Evolutionary conservation across 2,797 vertebrate genomes (phyloP).

Genomic region (Sebastes aleutianus): DNA sequence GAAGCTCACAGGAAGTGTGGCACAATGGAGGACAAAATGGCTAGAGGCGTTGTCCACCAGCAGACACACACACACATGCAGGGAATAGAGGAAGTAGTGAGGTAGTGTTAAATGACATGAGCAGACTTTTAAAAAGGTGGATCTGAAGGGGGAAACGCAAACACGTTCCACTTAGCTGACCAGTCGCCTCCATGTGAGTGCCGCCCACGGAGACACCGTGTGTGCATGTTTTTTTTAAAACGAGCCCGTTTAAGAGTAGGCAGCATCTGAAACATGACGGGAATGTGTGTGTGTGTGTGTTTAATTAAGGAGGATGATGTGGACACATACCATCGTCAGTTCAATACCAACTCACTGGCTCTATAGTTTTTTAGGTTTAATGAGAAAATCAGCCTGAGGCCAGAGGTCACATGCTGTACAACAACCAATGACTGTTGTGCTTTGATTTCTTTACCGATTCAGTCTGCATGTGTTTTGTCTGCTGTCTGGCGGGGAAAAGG

Average conservation of each 20-base stretch:
- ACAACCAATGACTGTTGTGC: slow-evolving; percentile 37
- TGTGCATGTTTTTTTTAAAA: slow-evolving; percentile 49
- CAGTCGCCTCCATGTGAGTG: slow-evolving; percentile 44
- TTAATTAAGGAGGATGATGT: slow-evolving; percentile 42
- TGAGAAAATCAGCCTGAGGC: slow-evolving; percentile 59
- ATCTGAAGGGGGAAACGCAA: slow-evolving; percentile 57
- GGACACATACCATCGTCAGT: slow-evolving; percentile 32
- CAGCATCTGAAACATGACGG: slow-evolving; percentile 57
- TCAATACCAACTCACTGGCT: slow-evolving; percentile 50
- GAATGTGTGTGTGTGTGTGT: slow-evolving; percentile 52
- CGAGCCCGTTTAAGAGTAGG: slow-evolving; percentile 37
- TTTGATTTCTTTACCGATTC: slow-evolving; percentile 26
- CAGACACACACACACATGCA: slow-evolving; percentile 4
- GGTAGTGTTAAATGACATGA: slow-evolving; percentile 76
- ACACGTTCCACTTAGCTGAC: slow-evolving; percentile 65
- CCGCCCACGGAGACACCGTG: slow-evolving; percentile 55
- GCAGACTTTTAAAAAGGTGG: slow-evolving; percentile 67
- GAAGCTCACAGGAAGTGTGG: slow-evolving; percentile 77
- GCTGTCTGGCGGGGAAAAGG: slow-evolving; percentile 4
- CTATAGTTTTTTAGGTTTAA: slow-evolving; percentile 65
- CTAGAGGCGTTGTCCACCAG: slow-evolving; percentile 71
- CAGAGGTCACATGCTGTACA: slow-evolving; percentile 34
- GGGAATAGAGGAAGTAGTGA: slow-evolving; percentile 70
- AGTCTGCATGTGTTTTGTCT: slow-evolving; percentile 1
- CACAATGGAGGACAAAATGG: slow-evolving; percentile 77